These are phyloP conservation scores for Prolemur simus DNA, from an alignment of 2,113 vertebrate genomes.

Conservation along the genomic window DNA sequence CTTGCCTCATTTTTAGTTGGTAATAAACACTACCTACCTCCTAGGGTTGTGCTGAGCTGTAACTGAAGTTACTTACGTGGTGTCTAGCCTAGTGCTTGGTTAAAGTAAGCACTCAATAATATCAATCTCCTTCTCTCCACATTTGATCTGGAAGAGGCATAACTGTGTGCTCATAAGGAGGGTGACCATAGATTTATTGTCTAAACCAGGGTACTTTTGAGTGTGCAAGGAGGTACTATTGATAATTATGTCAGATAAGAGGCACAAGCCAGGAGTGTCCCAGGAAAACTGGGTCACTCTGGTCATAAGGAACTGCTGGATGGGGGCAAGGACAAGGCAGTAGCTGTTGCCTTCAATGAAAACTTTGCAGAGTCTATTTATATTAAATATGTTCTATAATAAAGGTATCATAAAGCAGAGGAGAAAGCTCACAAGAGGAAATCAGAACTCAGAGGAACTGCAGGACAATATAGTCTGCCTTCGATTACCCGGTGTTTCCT, in stretches of 20 bases:
- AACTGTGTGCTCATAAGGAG: not conserved
- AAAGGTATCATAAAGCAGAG: constrained; percentile 34
- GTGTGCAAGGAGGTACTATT: not conserved
- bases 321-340: too few species aligned
- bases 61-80: not conserved
- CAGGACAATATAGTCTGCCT: not conserved
- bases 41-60: not conserved
- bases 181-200: not conserved
- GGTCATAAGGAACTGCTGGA: not conserved
- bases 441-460: constrained; percentile 32
- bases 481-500: not conserved
- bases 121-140: not conserved
- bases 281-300: not conserved
- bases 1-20: not conserved
- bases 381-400: not conserved
- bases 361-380: not conserved
- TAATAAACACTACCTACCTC: not conserved
- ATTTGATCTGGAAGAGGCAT: not conserved
- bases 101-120: not conserved
- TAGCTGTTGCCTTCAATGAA: not conserved
- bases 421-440: not conserved
- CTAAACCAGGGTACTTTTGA: not conserved
- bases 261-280: not conserved
- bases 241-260: constrained; percentile 10
- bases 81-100: not conserved